phyloP scores from a whole-genome alignment of 2,113 vertebrate genomes.

The Promerops cafer region DNA sequence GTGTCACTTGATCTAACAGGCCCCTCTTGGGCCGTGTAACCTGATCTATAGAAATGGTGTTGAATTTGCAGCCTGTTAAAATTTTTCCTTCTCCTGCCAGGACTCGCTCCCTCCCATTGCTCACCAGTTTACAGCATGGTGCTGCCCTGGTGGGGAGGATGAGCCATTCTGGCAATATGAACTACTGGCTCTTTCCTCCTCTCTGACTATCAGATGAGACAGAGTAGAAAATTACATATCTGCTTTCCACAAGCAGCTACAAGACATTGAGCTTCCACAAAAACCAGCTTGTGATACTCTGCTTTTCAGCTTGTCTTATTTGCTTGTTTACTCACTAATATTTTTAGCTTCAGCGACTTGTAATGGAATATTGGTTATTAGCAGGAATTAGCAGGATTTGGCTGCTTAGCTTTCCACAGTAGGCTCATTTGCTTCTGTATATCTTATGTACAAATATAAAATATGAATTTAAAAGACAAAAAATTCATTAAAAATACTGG shows the following conservation, averaged over 20 bases:
- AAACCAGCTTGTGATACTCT: neutral
- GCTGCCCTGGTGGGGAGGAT: neutral
- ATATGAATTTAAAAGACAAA: neutral
- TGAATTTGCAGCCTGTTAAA: neutral
- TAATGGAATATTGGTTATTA: neutral
- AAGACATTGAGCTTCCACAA: neutral
- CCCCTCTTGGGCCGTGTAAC: neutral
- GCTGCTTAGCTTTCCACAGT: neutral
- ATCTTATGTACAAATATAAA: neutral
- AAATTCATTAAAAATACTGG: neutral
- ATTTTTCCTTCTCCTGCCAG: neutral
- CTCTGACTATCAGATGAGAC: neutral
- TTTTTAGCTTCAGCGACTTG: neutral
- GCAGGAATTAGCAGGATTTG: conserved; percentile 19
- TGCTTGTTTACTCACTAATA: neutral
- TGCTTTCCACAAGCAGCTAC: neutral
- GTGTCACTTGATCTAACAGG: neutral
- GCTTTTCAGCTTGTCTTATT: neutral
- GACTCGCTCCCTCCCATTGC: neutral
- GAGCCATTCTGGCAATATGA: neutral
- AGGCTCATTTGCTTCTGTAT: neutral
- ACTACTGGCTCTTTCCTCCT: neutral
- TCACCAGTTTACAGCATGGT: neutral
- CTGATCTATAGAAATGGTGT: neutral
- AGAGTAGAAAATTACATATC: neutral